Base-by-base conservation (phyloP, 2,888 invertebrate species). In the Acrobasis consociella region DNA sequence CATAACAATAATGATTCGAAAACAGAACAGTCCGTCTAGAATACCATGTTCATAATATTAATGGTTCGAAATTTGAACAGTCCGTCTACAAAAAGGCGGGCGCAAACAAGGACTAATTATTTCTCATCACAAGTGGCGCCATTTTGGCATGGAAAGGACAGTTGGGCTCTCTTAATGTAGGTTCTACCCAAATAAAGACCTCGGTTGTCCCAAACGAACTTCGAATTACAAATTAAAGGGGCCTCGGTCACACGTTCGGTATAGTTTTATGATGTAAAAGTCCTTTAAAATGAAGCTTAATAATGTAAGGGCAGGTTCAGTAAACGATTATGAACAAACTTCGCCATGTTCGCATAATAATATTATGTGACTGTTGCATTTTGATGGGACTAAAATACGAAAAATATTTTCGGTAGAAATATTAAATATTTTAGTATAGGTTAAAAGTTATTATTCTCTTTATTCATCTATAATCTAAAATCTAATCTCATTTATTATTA, bases 221-320 rank as follows among this genome's bases (percentile, higher is more conserved):
- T 75, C 78, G 80, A 85, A 84, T 83, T 81, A 83, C 80, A 82
- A 84, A 85, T 85, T 85, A 82, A 82, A 72, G 63, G 67, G 76
- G 70, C 74, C 73, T 69, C 63, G 63, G 56, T 82, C 72, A 85
- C 80, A 81, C 76, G 67, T 72, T 61, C 37, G 62, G 49, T 37
- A 17, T 46, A 58, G 17, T 58, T 58, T 22, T 9, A 42, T 13
- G 46, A 46, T 46, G 5, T 13, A 10, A 52, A 22, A 31, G 31
- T 13, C 31, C 38, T n/a, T 37, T 31, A 2, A 22, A 22, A 31
- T 2, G 2, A 31, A 7, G 5, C 7, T 31, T 7, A 31, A 31
- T 31, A 31, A 2, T 22, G 1, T 22, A 31, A 31, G 5, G 31
- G 31, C 31, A 2, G 7, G 8, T 31, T 31, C 31, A 31, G 22